These are phyloP conservation scores for Leptoteleia sp. DNA, from an alignment of 1,140 invertebrate genomes.

Conservation along the genomic window DNA sequence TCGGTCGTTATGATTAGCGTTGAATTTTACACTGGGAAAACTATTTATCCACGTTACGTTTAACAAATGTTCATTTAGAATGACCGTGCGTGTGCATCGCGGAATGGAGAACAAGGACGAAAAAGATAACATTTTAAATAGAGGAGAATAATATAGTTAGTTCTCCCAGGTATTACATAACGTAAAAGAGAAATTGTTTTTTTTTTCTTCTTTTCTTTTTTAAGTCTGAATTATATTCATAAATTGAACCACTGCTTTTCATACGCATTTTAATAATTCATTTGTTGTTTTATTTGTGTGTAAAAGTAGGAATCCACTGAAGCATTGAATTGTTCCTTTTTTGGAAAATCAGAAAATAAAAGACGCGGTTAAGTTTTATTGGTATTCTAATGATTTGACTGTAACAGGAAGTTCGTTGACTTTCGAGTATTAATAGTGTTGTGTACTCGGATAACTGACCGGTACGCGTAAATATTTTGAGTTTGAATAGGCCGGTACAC, in stretches of 20 bases:
- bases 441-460: slow-evolving; percentile 19
- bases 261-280: too few species aligned
- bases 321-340: too few species aligned
- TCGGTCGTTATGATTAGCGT: too few species aligned
- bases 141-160: slow-evolving; percentile 2
- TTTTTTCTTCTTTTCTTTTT: neutral
- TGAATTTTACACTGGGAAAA: too few species aligned
- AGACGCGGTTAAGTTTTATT: too few species aligned
- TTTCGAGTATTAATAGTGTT: slow-evolving; percentile 26
- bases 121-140: slow-evolving; percentile 29
- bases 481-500: slow-evolving; percentile 8
- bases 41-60: too few species aligned
- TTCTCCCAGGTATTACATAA: neutral
- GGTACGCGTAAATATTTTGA: slow-evolving; percentile 18
- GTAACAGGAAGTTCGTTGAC: slow-evolving; percentile 14
- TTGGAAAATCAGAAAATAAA: too few species aligned
- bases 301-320: too few species aligned
- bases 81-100: slow-evolving; percentile 29
- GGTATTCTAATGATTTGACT: too few species aligned
- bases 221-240: too few species aligned
- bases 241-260: too few species aligned
- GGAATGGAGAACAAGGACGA: slow-evolving; percentile 41
- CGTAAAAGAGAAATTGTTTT: slow-evolving; percentile 1
- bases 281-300: too few species aligned
- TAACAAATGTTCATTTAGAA: slow-evolving; percentile 2